Evolutionary conservation across 1,140 invertebrate species (phyloP), one percentile per base, ranked within the genome.

Genomic region (Macrotrachela quadricornifera): DNA sequence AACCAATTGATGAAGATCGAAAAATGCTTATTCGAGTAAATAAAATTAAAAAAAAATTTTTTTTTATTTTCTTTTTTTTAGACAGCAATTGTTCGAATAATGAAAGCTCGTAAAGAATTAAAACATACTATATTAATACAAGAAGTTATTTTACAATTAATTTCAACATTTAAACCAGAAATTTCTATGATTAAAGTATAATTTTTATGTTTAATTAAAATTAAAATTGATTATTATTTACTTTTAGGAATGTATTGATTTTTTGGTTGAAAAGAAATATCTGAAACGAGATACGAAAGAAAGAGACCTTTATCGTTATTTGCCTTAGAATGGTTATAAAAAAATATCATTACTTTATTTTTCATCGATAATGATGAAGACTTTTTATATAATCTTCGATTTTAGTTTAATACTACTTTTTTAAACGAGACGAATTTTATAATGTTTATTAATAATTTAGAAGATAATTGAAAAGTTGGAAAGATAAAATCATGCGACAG

Each of bases 231-330:
- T 69, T 30, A 8, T 4, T 50, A 59, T 52, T 52, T 30, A 50
- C 49, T 48, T 78, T 53, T 76, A 86, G 84, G 92, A 95, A 81
- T 96, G 90, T 76, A 96, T 97, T 74, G 92, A 96, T 73, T 92
- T 95, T 65, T 76, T 99, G 61, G 97, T 99, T 63, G 92, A 97
- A 71, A 99, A 99, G 69, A 92, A 97, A 70, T 97, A 96, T 73
- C 68, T 99, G 62, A 87, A 95, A 65, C 79, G 92, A 65, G 85
- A 83, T 55, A 88, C 95, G 64, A 86, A 84, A 50, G 83, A 92
- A 67, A 94, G 92, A 71, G 92, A 99, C 71, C 86, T 85, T 9
- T 95, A 95, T 62, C 69, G 71, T 55, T 75, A 75, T 58, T 59
- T 75, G 50, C 71, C 71, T 48, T 74, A 65, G n/a, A n/a, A n/a